phyloP scores from a whole-genome alignment of 2,888 invertebrate genomes.

The Brenthis hecate region DNA sequence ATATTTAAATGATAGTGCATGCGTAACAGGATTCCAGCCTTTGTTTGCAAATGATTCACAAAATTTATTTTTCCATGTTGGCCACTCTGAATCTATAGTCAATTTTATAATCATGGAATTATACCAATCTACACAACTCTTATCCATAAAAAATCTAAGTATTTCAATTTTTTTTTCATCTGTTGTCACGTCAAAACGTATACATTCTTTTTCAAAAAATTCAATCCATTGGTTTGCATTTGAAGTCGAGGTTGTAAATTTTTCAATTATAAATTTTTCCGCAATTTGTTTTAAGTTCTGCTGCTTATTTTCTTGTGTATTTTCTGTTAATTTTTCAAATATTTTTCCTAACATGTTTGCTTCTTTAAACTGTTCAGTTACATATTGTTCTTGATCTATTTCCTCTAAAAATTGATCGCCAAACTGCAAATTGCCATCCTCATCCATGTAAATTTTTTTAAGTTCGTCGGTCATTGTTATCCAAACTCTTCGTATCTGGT shows the following conservation, averaged over 20 bases:
- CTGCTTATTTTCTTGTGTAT: too few relatives aligned
- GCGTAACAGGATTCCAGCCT: slow-evolving; percentile 42
- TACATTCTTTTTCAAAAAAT: slow-evolving; percentile 47
- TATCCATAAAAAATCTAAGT: slow-evolving; percentile 15
- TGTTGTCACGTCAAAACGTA: slow-evolving; percentile 37
- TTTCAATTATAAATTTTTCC: too few relatives aligned
- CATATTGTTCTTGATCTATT: slow-evolving; percentile 25
- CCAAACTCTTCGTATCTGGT: slow-evolving; percentile 37
- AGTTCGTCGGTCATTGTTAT: slow-evolving; percentile 33
- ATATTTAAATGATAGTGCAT: slow-evolving; percentile 45
- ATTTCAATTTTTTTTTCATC: slow-evolving; percentile 45
- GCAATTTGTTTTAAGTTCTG: too few relatives aligned
- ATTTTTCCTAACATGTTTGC: slow-evolving; percentile 27
- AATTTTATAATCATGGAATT: too few relatives aligned
- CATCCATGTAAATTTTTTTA: slow-evolving; percentile 32
- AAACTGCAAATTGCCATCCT: slow-evolving; percentile 39
- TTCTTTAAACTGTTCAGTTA: slow-evolving; percentile 14
- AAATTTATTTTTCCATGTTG: slow-evolving; percentile 43
- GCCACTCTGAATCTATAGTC: slow-evolving; percentile 25
- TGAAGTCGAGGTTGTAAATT: not conserved
- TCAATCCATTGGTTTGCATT: slow-evolving; percentile 45
- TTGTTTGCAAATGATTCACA: slow-evolving; percentile 43
- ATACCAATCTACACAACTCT: too few relatives aligned
- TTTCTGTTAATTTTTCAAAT: slow-evolving; percentile 21
- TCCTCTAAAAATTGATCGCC: slow-evolving; percentile 39